Base-by-base conservation (phyloP, 1,140 invertebrate genomes). In the Holcopasites calliopsidis region DNA sequence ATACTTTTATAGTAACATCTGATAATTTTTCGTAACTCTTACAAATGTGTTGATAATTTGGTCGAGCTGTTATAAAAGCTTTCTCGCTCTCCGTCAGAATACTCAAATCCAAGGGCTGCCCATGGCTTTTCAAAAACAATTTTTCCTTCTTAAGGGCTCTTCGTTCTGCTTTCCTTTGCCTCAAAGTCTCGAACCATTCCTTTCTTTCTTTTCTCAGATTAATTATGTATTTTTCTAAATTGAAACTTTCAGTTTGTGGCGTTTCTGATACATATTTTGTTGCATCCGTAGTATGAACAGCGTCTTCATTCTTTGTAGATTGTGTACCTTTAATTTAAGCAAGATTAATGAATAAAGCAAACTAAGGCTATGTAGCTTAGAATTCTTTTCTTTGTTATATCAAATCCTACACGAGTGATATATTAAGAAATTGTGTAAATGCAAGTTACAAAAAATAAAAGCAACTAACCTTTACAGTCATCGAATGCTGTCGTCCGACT, bases 11-110 rank as follows among this genome's bases (percentile, higher is more conserved):
- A 33, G 85, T 62, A 0, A 76, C 13, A 5, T 82, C 71, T 3
- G 61, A 33, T 7, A 90, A 57, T 42, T 83, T 83, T 33, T 84
- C 70, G 13, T 73, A 74, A 47, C 86, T 88, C 28, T 77, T 76
- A 40, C 61, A 73, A n/a, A 89, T 85, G 1, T 81, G 13, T 61
- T 85, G 76, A 60, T 89, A 90, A 76, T 88, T 76, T 7, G 88
- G 89, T 3, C 76, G 72, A 10, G 47, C 49, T 23, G 26, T 26
- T 7, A 90, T 13, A 62, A 89, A 90, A 13, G 47, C 40, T 77
- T 69, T 88, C 26, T 89, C 85, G 23, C 31, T 49, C 10, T 88
- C 84, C 6, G 83, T 69, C 13, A 90, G 60, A 28, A 76, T 1
- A 73, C 28, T 82, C 4, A 85, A 49, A 76, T 90, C 85, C 13